Conservation (phyloP, 2,888 invertebrate species). For the Neoaliturus tenellus region DNA sequence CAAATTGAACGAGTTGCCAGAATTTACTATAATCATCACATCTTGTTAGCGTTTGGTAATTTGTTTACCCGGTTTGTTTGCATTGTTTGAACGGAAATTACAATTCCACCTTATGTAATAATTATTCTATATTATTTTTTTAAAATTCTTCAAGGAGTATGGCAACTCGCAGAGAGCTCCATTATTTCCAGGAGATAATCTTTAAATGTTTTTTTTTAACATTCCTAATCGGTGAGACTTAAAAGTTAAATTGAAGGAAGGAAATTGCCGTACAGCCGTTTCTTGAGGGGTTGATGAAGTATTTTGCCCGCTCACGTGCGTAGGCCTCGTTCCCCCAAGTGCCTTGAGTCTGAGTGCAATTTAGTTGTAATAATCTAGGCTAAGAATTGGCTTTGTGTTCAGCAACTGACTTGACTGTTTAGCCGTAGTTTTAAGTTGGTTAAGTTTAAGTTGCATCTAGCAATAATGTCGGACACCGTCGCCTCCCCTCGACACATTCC, state of each 20-base stretch:
- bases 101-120: neutral
- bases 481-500: conserved; percentile 31
- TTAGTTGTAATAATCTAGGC: conserved; percentile 55
- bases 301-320: neutral
- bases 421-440: conserved; percentile 47
- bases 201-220: too few relatives aligned
- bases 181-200: neutral
- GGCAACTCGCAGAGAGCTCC: neutral
- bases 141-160: neutral
- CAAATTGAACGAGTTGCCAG: neutral
- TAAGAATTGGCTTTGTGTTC: conserved; percentile 50
- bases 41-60: too few relatives aligned
- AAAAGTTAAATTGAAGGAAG: neutral
- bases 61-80: too few relatives aligned
- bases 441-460: conserved; percentile 51
- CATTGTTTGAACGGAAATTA: neutral
- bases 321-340: conserved; percentile 48
- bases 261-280: neutral
- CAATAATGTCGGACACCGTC: conserved; percentile 23
- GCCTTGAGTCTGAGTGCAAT: conserved; percentile 56
- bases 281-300: conserved; percentile 2
- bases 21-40: too few relatives aligned
- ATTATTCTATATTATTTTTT: neutral
- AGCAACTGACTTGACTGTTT: conserved; percentile 43
- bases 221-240: conserved; percentile 1